Conservation (phyloP, 2,888 invertebrate species). For the Euplagia quadripunctaria region DNA sequence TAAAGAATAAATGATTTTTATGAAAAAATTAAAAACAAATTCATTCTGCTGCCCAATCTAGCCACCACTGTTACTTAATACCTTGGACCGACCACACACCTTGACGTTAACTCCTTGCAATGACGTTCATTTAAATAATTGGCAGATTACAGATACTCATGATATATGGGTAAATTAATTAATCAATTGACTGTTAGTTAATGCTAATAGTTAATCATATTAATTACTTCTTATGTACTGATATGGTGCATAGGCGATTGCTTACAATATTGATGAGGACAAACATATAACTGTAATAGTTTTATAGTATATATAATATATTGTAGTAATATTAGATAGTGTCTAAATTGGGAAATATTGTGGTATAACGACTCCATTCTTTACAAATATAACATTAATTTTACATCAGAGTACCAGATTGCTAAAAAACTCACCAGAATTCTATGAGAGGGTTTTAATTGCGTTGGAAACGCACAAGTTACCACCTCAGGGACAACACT, state of each 20-base stretch:
- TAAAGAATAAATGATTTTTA: too few species aligned
- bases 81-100: neutral
- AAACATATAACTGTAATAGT: neutral
- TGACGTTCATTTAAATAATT: conserved; percentile 11
- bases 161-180: neutral
- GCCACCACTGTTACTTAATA: neutral
- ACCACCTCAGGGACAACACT: neutral
- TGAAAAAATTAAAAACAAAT: too few species aligned
- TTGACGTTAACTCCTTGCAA: neutral
- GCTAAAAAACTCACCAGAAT: too few species aligned
- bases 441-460: too few species aligned
- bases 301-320: too few species aligned
- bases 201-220: conserved; percentile 11
- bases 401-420: too few species aligned
- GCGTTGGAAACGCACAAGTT: neutral
- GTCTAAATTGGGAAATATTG: too few species aligned
- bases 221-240: neutral
- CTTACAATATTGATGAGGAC: neutral
- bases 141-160: neutral
- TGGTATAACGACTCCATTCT: too few species aligned
- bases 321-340: too few species aligned
- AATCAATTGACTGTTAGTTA: neutral
- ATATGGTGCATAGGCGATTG: neutral
- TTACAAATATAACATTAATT: too few species aligned
- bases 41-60: neutral